Conservation (phyloP, 2,888 invertebrate genomes). For the Agrotis puta region DNA sequence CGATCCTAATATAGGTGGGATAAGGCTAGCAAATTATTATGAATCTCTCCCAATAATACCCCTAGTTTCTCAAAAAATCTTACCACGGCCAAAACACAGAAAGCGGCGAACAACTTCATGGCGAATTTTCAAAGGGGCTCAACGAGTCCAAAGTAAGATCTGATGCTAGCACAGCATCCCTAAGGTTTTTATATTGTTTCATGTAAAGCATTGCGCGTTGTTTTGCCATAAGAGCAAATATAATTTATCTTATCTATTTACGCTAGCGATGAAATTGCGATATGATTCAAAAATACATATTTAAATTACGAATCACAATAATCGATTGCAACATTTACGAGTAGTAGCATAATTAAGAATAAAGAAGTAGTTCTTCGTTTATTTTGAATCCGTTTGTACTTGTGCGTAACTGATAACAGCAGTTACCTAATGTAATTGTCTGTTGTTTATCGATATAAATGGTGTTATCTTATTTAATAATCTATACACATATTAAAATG, state of each 20-base stretch:
- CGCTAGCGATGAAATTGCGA: slow-evolving; percentile 51
- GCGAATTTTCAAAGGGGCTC: slow-evolving; percentile 45
- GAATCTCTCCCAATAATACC: no score
- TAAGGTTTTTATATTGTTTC: slow-evolving; percentile 79
- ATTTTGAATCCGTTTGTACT: neutral
- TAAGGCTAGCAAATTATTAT: no score
- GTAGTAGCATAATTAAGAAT: neutral
- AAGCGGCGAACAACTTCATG: slow-evolving; percentile 71
- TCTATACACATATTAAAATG: no score
- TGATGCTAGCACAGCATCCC: slow-evolving; percentile 57
- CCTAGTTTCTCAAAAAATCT: slow-evolving; percentile 27
- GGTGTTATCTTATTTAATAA: no score
- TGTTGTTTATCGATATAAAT: neutral
- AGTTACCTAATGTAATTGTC: neutral
- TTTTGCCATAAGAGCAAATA: slow-evolving; percentile 69
- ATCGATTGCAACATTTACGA: slow-evolving; percentile 45
- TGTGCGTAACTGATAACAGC: slow-evolving; percentile 2
- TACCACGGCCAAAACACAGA: slow-evolving; percentile 74
- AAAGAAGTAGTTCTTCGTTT: neutral
- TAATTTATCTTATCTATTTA: slow-evolving; percentile 74
- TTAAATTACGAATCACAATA: slow-evolving; percentile 26
- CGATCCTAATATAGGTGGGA: no score
- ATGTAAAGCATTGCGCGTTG: slow-evolving; percentile 68
- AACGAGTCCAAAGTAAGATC: slow-evolving; percentile 33
- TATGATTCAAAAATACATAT: slow-evolving; percentile 54